Conservation (phyloP, 2,113 vertebrate genomes). For the Megaleporinus macrocephalus region DNA sequence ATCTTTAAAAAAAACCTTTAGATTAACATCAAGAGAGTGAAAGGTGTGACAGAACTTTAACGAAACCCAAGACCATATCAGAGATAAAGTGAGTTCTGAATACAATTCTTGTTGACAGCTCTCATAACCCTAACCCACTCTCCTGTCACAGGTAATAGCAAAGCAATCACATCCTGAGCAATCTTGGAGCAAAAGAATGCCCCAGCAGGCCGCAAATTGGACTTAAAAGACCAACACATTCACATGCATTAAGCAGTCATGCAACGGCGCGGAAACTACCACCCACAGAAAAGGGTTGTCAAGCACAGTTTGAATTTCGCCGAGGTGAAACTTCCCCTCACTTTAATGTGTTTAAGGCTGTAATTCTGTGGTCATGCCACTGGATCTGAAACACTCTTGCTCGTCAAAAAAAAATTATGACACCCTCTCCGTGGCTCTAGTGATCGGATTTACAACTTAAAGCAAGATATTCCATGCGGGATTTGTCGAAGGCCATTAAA, state of each 20-base stretch:
- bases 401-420: constrained; percentile 30
- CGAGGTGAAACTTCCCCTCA: not conserved
- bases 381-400: constrained; percentile 6
- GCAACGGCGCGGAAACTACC: not conserved
- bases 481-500: constrained; percentile 12
- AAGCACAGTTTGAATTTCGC: not conserved
- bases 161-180: not conserved
- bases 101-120: not conserved
- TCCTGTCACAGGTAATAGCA: not conserved
- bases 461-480: not conserved
- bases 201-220: not conserved
- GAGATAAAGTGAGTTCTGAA: not conserved
- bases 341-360: constrained; percentile 11
- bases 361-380: constrained; percentile 16
- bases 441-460: constrained; percentile 30
- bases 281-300: not conserved
- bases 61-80: not conserved
- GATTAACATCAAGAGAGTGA: not conserved
- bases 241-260: constrained; percentile 3
- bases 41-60: not conserved
- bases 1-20: not conserved
- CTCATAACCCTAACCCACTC: not conserved
- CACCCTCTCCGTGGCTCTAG: not conserved
- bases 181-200: not conserved
- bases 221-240: not conserved